Conservation (phyloP, 2,888 invertebrate species). For the Drosophila parthenogenetica region DNA sequence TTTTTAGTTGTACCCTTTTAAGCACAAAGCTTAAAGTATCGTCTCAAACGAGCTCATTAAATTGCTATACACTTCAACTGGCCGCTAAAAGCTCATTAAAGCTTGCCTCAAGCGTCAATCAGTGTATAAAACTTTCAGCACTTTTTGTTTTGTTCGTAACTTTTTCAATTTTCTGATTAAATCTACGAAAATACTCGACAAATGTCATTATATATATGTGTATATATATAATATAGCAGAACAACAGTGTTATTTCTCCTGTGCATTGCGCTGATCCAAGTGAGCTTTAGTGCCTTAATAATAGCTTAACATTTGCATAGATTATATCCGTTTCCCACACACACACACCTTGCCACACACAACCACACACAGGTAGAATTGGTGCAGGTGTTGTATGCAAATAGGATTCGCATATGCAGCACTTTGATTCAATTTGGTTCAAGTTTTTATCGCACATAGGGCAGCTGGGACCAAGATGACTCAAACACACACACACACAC, state of each 20-base stretch:
- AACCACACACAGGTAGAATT: slow-evolving; percentile 7
- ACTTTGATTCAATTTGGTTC: slow-evolving; percentile 70
- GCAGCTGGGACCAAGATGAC: slow-evolving; percentile 36
- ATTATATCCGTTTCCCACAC: slow-evolving; percentile 29
- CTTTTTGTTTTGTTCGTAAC: background rate
- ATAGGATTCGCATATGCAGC: slow-evolving; percentile 53
- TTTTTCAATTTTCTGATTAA: background rate
- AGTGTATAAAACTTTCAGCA: background rate
- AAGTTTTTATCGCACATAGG: slow-evolving; percentile 52
- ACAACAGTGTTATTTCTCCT: slow-evolving; percentile 30
- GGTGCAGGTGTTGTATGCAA: slow-evolving; percentile 36
- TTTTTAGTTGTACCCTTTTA: too few species aligned
- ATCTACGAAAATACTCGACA: slow-evolving; percentile 1
- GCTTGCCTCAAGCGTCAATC: background rate
- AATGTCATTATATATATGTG: background rate
- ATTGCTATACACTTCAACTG: background rate
- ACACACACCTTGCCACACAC: slow-evolving; percentile 7
- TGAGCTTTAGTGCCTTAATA: slow-evolving; percentile 71
- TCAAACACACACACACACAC: slow-evolving; percentile 11
- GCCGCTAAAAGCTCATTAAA: background rate
- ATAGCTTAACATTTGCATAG: slow-evolving; percentile 67
- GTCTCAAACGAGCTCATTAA: too few species aligned
- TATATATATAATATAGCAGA: slow-evolving; percentile 26
- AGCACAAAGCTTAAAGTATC: too few species aligned
- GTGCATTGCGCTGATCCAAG: slow-evolving; percentile 46